Conservation (phyloP, 2,888 invertebrate species). For the Siphlonurus alternatus region DNA sequence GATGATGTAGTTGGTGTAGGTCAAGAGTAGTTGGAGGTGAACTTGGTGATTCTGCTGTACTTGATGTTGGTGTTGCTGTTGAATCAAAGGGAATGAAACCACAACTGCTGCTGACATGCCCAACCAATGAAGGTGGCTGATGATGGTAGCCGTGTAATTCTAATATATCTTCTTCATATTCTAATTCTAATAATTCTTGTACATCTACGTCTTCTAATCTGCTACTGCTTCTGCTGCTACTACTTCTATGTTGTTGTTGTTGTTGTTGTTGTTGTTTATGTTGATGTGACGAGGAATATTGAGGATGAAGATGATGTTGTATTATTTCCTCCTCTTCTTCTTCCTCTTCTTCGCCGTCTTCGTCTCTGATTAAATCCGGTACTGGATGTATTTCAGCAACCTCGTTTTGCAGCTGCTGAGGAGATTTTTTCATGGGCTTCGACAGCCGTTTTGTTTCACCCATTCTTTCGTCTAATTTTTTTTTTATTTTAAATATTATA, state of each 20-base stretch:
- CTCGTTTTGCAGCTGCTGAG: slow-evolving; percentile 6
- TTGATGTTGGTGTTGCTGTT: not conserved
- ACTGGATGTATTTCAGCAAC: not conserved
- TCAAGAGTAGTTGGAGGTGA: no score
- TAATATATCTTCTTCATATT: not conserved
- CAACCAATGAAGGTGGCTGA: not conserved
- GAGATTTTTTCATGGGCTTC: slow-evolving; percentile 10
- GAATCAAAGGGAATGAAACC: not conserved
- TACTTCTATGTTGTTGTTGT: not conserved
- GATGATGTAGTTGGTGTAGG: no score
- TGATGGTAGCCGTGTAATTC: not conserved
- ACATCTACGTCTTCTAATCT: not conserved
- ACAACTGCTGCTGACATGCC: not conserved
- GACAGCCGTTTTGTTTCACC: slow-evolving; percentile 9
- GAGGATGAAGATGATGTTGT: not conserved
- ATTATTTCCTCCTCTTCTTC: not conserved
- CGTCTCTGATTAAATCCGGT: not conserved
- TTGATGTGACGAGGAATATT: not conserved
- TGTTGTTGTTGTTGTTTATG: not conserved
- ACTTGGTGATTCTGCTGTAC: not conserved
- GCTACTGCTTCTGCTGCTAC: not conserved
- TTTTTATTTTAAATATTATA: no score
- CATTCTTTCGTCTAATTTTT: slow-evolving; percentile 7
- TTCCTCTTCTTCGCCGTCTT: not conserved
- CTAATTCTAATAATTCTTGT: not conserved